Conservation (phyloP, 2,113 vertebrate species). For the Vulpes lagopus region DNA sequence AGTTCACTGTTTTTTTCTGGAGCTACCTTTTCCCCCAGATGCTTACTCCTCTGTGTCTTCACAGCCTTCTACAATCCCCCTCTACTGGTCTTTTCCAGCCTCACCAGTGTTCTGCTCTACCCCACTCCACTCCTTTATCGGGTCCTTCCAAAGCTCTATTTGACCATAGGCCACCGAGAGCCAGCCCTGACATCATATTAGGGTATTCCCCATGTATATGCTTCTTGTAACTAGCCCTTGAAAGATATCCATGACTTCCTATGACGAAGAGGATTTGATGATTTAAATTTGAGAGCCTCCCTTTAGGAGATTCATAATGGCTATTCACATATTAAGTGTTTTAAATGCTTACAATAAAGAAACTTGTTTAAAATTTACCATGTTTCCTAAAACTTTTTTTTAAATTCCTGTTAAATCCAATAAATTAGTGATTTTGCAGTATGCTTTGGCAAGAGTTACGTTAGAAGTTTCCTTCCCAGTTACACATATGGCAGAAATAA, state of each 20-base stretch:
- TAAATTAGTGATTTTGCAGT: background rate
- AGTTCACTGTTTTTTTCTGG: background rate
- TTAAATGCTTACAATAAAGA: background rate
- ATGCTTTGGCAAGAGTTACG: background rate
- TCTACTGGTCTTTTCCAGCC: background rate
- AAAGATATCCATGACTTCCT: background rate
- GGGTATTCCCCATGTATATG: accelerated
- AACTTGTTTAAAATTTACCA: background rate
- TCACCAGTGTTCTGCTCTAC: background rate
- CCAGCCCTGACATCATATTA: background rate
- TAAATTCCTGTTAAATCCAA: background rate
- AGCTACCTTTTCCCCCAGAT: background rate
- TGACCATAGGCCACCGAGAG: accelerated
- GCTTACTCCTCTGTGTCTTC: background rate
- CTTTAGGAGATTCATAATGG: background rate
- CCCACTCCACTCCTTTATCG: accelerated
- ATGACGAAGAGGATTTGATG: background rate
- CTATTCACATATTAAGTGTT: background rate
- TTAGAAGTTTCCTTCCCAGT: background rate
- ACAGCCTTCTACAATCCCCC: background rate
- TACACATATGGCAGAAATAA: background rate
- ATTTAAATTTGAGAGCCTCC: background rate
- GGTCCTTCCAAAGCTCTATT: background rate
- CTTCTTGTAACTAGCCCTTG: background rate
- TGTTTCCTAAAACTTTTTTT: background rate